Base-by-base conservation (phyloP, 1,140 invertebrate genomes). In the Meloidogyne floridensis region DNA sequence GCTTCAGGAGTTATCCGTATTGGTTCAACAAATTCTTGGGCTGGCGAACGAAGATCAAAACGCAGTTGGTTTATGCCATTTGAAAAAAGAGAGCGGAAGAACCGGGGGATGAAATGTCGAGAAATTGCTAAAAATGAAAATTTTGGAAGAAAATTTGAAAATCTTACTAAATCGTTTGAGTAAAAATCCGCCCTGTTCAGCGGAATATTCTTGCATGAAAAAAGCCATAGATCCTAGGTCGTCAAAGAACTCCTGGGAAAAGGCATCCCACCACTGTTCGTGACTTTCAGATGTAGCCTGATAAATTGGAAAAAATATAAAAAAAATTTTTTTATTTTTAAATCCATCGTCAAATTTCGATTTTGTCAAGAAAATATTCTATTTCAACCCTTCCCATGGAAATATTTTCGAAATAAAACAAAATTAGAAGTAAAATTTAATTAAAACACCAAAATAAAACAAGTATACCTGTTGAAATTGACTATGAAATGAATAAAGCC, bases 211-310 rank as follows among this genome's bases (percentile, higher is more conserved):
- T 6, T 51, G 18, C 59, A 83, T 75, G 18, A 15, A 84, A 20
- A 79, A 11, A n/a, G 65, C 65, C 77, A 85, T 76, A 9, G 32
- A 74, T 54, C 32, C 77, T 18, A 77, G 74, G 15, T 85, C 84
- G 54, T 85, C 84, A 51, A 85, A 85, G 73, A 85, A 85, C 47
- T 85, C 84, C 18, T 85, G 84, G 11, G 77, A 79, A 75, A 85
- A 85, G n/a, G 84, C 84, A 43, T 85, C 84, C 83, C 83, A 85
- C 83, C 83, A 85, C 70, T 85, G 81, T 20, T 74, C 70, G 51
- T 79, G 82, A 72, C 43, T 18, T 20, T 82, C 77, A 7, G 75
- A 56, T 51, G 79, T 53, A 73, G 59, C 71, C 71, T 75, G 47
- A 11, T 72, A 13, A 43, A 2, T 42, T 32, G 3, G 0, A 20